phyloP scores from a whole-genome alignment of 2,113 vertebrate species.

The Pogona vitticeps region DNA sequence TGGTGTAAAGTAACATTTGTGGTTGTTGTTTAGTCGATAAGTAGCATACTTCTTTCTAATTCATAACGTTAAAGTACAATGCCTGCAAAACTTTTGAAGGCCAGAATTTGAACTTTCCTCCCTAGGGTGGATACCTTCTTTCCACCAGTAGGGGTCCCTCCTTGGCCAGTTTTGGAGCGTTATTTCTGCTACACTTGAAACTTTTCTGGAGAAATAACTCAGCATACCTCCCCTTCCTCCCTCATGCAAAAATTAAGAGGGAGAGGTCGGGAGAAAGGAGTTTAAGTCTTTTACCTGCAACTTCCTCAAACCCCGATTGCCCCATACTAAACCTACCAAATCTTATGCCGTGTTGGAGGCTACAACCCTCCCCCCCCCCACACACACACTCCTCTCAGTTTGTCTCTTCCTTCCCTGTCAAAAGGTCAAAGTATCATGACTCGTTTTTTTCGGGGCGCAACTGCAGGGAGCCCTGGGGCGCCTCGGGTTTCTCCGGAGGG shows the following conservation, averaged over 20 bases:
- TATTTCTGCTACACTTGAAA: slow-evolving; percentile 56
- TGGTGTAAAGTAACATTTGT: not conserved
- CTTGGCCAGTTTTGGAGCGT: slow-evolving; percentile 53
- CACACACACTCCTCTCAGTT: not conserved
- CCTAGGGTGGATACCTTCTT: slow-evolving; percentile 13
- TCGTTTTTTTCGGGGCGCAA: not conserved
- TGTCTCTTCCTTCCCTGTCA: not conserved
- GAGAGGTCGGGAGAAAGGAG: no score
- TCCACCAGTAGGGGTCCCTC: slow-evolving; percentile 59
- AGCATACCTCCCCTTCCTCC: not conserved
- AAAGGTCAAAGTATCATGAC: not conserved
- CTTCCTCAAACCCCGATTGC: not conserved
- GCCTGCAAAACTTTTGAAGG: slow-evolving; percentile 2
- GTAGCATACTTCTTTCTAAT: not conserved
- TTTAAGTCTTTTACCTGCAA: not conserved
- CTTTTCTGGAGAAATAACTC: slow-evolving; percentile 49
- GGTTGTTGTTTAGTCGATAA: no score
- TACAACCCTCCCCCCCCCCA: not conserved
- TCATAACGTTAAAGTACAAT: not conserved
- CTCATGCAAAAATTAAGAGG: slow-evolving; percentile 6
- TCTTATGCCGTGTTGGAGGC: not conserved
- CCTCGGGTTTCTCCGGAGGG: not conserved
- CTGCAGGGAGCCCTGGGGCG: not conserved
- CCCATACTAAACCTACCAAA: not conserved
- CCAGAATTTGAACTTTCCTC: slow-evolving; percentile 23